phyloP scores from a whole-genome alignment of 2,888 invertebrate genomes.

The Orthonevra nobilis region DNA sequence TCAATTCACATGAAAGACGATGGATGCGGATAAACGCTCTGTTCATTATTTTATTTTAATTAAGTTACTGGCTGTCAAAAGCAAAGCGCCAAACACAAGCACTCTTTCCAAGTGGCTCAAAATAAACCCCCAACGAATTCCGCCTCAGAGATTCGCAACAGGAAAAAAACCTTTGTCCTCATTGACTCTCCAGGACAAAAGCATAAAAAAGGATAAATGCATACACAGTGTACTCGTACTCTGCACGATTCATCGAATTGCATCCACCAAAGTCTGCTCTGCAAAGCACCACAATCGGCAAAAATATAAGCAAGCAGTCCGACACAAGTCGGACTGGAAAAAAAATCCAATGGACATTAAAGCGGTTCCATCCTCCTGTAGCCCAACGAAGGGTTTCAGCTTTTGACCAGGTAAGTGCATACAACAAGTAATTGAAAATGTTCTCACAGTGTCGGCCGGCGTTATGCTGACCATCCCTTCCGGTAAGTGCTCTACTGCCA shows the following conservation, averaged over 20 bases:
- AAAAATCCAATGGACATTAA: slow-evolving; percentile 35
- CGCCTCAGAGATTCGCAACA: slow-evolving; percentile 6
- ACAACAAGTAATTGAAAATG: slow-evolving; percentile 45
- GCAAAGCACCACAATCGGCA: neutral
- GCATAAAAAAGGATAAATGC: no score
- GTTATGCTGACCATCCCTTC: neutral
- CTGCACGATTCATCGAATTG: slow-evolving; percentile 9
- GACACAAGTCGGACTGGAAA: neutral
- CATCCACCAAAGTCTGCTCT: neutral
- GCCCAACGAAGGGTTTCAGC: slow-evolving; percentile 18
- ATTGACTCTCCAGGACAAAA: slow-evolving; percentile 6
- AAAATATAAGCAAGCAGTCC: neutral
- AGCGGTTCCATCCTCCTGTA: slow-evolving; percentile 21
- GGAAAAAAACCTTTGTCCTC: neutral
- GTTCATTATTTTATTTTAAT: slow-evolving; percentile 39
- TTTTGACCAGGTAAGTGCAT: neutral
- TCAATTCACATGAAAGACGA: neutral
- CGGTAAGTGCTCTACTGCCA: neutral
- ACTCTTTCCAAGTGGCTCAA: slow-evolving; percentile 38
- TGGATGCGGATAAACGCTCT: neutral
- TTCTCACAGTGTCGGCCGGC: slow-evolving; percentile 11
- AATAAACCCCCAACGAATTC: slow-evolving; percentile 40
- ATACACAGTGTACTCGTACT: neutral
- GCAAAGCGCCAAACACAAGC: slow-evolving; percentile 1
- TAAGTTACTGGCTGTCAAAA: slow-evolving; percentile 28